A percentile compares a stretch with the other conserved stretches of the same genome.
phyloP scores from a whole-genome alignment of 2,113 vertebrate species.

The Lanius collurio region DNA sequence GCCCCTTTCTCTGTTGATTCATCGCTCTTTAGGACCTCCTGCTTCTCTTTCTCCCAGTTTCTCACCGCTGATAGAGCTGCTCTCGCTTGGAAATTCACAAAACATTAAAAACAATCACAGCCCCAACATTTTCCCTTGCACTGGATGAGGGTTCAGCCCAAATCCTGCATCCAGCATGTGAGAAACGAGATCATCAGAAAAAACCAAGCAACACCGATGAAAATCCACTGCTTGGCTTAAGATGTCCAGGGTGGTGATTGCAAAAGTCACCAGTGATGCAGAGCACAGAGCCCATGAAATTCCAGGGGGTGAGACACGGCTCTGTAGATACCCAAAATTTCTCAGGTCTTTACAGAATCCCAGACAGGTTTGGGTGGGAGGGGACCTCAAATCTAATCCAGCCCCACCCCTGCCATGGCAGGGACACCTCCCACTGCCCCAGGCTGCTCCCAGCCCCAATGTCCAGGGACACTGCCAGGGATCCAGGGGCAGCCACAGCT shows the following conservation, averaged over 20 bases:
- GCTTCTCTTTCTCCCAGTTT: background rate
- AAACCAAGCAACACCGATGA: background rate
- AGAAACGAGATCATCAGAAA: background rate
- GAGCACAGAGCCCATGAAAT: background rate
- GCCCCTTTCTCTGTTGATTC: background rate
- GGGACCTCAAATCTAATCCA: background rate
- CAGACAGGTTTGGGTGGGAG: background rate
- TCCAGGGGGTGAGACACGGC: background rate
- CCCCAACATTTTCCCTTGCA: background rate
- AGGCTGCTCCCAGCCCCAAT: background rate
- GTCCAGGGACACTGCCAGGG: fast-evolving
- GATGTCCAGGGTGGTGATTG: background rate
- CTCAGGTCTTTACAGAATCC: background rate
- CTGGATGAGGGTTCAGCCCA: background rate
- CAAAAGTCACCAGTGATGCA: background rate
- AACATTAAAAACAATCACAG: background rate
- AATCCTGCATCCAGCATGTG: fast-evolving
- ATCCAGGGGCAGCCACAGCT: background rate
- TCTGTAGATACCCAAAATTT: background rate
- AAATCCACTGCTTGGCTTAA: background rate
- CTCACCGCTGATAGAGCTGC: background rate
- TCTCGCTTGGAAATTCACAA: background rate
- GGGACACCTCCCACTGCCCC: background rate
- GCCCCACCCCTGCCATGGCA: background rate
- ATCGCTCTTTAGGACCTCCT: background rate